phyloP scores from a whole-genome alignment of 2,888 invertebrate genomes.

The Barypeithes pellucidus region DNA sequence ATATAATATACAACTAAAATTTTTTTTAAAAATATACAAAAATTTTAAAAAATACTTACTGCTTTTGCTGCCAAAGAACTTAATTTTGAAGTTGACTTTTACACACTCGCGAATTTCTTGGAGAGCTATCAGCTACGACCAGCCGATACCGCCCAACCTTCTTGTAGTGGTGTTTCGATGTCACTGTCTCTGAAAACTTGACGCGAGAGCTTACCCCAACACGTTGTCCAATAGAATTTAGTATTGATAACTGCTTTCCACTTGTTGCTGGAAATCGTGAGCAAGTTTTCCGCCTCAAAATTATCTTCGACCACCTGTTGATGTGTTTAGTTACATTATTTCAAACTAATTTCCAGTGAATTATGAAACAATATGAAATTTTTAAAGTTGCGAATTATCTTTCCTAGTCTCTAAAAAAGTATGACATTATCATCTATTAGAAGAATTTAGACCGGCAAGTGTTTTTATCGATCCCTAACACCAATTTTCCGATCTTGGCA shows the following conservation, averaged over 20 bases:
- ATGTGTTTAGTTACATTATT: too few relatives aligned
- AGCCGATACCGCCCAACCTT: slow-evolving; percentile 13
- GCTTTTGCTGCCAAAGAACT: neutral
- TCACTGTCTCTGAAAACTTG: slow-evolving; percentile 24
- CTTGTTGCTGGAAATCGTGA: slow-evolving; percentile 20
- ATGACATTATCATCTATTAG: too few relatives aligned
- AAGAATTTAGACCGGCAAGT: too few relatives aligned
- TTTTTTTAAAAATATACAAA: neutral
- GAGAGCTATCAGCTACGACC: slow-evolving; percentile 6
- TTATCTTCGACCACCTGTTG: slow-evolving; percentile 25
- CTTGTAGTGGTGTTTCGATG: slow-evolving; percentile 24
- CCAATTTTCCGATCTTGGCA: too few relatives aligned
- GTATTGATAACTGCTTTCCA: slow-evolving; percentile 20
- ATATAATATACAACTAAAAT: neutral
- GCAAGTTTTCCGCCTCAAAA: slow-evolving; percentile 20
- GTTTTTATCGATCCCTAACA: too few relatives aligned
- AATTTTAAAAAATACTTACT: slow-evolving; percentile 10
- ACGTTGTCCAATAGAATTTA: slow-evolving; percentile 22
- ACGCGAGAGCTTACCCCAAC: slow-evolving; percentile 18
- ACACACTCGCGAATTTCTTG: slow-evolving; percentile 27
- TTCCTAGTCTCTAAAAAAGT: too few relatives aligned
- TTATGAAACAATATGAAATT: too few relatives aligned
- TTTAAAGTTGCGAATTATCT: too few relatives aligned
- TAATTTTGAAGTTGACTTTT: neutral
- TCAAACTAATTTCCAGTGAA: too few relatives aligned